Evolutionary conservation across 2,113 vertebrate genomes (phyloP), one percentile per base, ranked within the genome.

Genomic region (Bujurquina vittata): DNA sequence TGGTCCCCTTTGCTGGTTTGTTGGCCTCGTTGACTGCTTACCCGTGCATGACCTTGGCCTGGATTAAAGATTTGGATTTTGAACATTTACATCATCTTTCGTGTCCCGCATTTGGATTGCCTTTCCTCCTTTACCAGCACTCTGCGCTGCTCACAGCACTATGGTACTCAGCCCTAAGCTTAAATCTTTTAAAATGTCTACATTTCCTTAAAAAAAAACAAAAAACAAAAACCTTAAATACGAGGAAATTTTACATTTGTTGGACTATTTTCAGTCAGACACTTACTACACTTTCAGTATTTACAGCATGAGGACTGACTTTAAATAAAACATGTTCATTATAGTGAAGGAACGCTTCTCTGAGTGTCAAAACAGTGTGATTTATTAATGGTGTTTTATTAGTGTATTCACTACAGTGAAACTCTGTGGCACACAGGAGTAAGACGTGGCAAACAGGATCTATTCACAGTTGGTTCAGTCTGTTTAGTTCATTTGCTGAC

Each of bases 311-410:
- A 40, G 57, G 9, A 33, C 1, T 58, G 60, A 55, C 26, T 67
- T 65, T 60, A 83, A 78, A 62, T 62, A 26, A 77, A 73, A 14
- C 8, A 18, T 73, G 46, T 77, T 75, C 23, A 63, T 46, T 80
- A 46, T 52, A 80, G 52, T 62, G 33, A 62, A 59, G 55, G 23
- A 73, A 58, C 22, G 75, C 11, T 55, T 59, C 20, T 75, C 60
- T 14, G 6, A 23, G 31, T 59, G 77, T 80, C 72, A 31, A 72
- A 61, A 65, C 56, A 62, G 7, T 20, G 56, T 37, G 46, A 75
- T 22, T 73, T 72, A 73, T 26, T 77, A 57, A 65, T 58, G 10
- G 11, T 3, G 7, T 75, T 86, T 78, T 79, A 65, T 75, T 54
- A 59, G 79, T n/a, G 52, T 54, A 61, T 35, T 33, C 49, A 83